These are phyloP conservation scores for Lutjanus campechanus DNA, from an alignment of 2,797 vertebrate genomes.

Conservation along the genomic window DNA sequence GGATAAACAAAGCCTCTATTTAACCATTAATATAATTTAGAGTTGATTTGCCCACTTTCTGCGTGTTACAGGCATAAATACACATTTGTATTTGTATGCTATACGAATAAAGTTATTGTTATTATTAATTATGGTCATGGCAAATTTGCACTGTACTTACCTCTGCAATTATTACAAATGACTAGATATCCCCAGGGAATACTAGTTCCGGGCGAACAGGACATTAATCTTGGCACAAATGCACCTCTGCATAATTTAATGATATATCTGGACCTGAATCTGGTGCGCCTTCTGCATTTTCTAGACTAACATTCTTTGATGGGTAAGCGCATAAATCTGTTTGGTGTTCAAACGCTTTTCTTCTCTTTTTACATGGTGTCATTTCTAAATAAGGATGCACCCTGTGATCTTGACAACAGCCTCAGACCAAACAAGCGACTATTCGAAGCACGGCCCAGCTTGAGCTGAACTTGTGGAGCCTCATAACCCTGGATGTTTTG, in stretches of 20 bases:
- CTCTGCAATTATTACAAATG: no score
- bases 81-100: no score
- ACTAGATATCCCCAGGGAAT: no score
- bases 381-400: neutral
- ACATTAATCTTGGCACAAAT: neutral
- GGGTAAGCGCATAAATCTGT: neutral
- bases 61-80: no score
- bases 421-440: neutral
- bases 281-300: neutral
- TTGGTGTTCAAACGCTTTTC: neutral
- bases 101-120: no score
- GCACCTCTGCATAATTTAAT: neutral
- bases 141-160: no score
- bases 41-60: no score
- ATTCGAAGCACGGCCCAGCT: neutral
- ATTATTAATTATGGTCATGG: no score
- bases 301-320: neutral
- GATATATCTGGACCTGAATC: neutral
- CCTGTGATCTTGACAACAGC: neutral
- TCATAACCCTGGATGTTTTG: neutral
- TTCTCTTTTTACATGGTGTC: neutral
- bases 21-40: no score
- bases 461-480: neutral
- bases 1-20: no score
- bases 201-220: no score